A percentile compares a stretch with the other conserved stretches of the same genome.
These are phyloP conservation scores for Lacanobia wlatinum DNA, from an alignment of 2,888 invertebrate species.

Conservation along the genomic window DNA sequence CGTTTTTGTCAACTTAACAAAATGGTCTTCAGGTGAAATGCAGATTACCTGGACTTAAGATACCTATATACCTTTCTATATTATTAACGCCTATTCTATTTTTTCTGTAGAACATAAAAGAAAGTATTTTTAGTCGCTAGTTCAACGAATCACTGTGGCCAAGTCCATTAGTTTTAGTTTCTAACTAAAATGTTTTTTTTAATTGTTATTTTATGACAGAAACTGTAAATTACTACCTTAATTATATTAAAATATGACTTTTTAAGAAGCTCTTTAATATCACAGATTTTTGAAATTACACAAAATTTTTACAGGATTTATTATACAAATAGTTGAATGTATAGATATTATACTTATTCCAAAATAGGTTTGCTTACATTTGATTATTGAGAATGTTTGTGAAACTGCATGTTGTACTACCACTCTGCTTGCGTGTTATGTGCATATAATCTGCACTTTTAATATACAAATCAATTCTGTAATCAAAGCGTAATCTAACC, in stretches of 20 bases:
- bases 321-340: slow-evolving; percentile 42
- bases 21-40: background rate
- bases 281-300: slow-evolving; percentile 24
- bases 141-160: slow-evolving; percentile 70
- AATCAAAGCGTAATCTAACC: slow-evolving; percentile 38
- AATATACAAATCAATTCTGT: slow-evolving; percentile 1
- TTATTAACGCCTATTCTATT: slow-evolving; percentile 7
- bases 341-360: slow-evolving; percentile 25
- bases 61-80: background rate
- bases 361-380: slow-evolving; percentile 29
- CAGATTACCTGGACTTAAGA: background rate
- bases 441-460: slow-evolving; percentile 15
- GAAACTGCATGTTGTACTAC: background rate
- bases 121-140: slow-evolving; percentile 54
- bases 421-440: slow-evolving; percentile 6
- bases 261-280: slow-evolving; percentile 31
- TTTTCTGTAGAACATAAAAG: slow-evolving; percentile 15
- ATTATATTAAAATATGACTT: slow-evolving; percentile 40
- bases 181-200: slow-evolving; percentile 13
- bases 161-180: slow-evolving; percentile 58
- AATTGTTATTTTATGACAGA: slow-evolving; percentile 48
- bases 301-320: slow-evolving; percentile 35
- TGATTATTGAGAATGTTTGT: slow-evolving; percentile 27
- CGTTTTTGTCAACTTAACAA: slow-evolving; percentile 9
- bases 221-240: slow-evolving; percentile 10